Evolutionary conservation across 2,888 invertebrate genomes (phyloP).

Genomic region (Monochamus alternatus): DNA sequence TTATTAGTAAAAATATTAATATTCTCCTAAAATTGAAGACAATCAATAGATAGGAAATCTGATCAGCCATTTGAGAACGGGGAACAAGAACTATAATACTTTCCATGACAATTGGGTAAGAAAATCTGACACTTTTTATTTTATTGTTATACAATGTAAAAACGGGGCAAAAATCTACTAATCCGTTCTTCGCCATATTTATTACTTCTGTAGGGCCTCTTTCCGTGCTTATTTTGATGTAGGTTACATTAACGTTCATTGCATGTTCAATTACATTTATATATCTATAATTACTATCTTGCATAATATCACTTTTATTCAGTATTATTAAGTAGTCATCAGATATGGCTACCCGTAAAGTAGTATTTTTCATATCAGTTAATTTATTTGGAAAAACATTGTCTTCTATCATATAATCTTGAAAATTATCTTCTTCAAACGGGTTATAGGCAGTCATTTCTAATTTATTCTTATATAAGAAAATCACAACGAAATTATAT

Average conservation of each 20-base stretch:
- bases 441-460: background rate
- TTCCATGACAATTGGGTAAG: background rate
- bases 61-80: background rate
- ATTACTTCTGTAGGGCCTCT: background rate
- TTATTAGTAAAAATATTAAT: background rate
- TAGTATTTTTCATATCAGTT: background rate
- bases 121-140: background rate
- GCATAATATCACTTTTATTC: background rate
- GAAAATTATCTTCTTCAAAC: background rate
- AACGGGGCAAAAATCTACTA: background rate
- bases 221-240: background rate
- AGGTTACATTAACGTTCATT: background rate
- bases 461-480: background rate
- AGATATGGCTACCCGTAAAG: background rate
- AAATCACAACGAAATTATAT: background rate
- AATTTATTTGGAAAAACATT: background rate
- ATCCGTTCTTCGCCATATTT: background rate
- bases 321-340: background rate
- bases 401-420: background rate
- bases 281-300: background rate
- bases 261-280: background rate
- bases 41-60: background rate
- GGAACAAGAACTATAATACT: background rate
- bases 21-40: background rate
- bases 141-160: background rate